Conservation (phyloP, 2,797 vertebrate species). For the Toxotes lorentzi region DNA sequence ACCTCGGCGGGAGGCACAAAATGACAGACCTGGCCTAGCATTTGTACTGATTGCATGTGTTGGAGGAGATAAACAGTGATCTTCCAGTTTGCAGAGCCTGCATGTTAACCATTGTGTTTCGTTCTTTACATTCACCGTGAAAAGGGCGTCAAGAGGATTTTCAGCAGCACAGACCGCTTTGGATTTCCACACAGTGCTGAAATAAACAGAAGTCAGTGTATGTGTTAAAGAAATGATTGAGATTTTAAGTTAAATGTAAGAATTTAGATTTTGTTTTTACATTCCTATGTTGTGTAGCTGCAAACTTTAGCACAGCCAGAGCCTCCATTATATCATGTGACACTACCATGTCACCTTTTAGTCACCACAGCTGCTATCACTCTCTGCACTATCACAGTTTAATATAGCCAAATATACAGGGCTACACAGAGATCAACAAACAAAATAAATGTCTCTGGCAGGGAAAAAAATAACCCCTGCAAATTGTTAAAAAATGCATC, state of each 20-base stretch:
- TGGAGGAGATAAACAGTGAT: conserved; percentile 84
- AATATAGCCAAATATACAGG: conserved; percentile 55
- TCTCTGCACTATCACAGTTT: conserved; percentile 44
- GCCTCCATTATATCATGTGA: conserved; percentile 46
- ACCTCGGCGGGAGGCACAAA: conserved; percentile 82
- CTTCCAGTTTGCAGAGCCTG: conserved; percentile 78
- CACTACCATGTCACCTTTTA: conserved; percentile 55
- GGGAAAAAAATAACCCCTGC: conserved; percentile 28
- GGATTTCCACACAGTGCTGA: conserved; percentile 23
- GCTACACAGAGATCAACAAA: conserved; percentile 54
- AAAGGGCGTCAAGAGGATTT: conserved; percentile 58
- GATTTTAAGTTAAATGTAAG: conserved; percentile 17
- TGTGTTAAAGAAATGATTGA: conserved; percentile 11
- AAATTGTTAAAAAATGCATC: conserved; percentile 73
- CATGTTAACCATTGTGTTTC: conserved; percentile 77
- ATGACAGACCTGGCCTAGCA: conserved; percentile 80
- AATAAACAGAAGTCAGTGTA: conserved; percentile 20
- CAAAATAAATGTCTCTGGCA: conserved; percentile 53
- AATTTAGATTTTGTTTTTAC: conserved; percentile 11
- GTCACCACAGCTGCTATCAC: conserved; percentile 25
- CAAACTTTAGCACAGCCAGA: conserved; percentile 8
- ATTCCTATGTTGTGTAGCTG: not conserved
- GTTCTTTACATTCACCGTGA: conserved; percentile 65
- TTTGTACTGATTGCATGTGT: conserved; percentile 86
- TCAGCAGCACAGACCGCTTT: conserved; percentile 21